Evolutionary conservation across 2,888 invertebrate genomes (phyloP), one percentile per base, ranked within the genome.

Genomic region (Hirtodrosophila duncani): DNA sequence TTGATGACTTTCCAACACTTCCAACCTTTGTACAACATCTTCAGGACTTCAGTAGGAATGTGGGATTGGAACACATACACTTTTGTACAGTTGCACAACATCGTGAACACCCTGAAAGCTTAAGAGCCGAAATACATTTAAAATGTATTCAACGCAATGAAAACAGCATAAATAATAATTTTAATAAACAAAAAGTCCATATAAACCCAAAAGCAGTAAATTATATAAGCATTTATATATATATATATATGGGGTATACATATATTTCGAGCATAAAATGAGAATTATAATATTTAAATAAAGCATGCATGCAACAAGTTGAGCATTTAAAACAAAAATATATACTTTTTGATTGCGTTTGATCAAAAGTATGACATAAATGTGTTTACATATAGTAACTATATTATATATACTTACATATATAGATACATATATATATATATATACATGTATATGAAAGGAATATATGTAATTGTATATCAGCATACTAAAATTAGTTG

Each of bases 311-410:
- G 63, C 63, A 67, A 65, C 52, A 66, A 65, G 64, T 69, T 77
- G 65, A 78, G 71, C 75, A 75, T 75, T 72, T 72, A 63, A 81
- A 74, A 63, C 46, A 60, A 65, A 60, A 52, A 55, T 42, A 36
- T 42, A 57, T 63, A 67, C 65, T 64, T 67, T 78, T 75, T 79
- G 79, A 75, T 75, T 75, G 75, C 64, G 75, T 75, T 75, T 75
- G 79, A 75, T 75, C 79, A 75, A 79, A 75, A 37, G 52, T 69
- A 41, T 36, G 46, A 75, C 61, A 59, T 56, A 56, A 63, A 65
- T 50, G 60, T 42, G 55, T 52, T 69, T 48, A 63, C 63, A 69
- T 58, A 71, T 46, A 77, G 53, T 55, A 78, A 63, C 63, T 70
- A 79, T 67, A 71, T 65, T 67, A 74, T 71, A 81, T 60, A 39